Base-by-base conservation (phyloP, 2,797 vertebrate genomes). In the Rhinatrema bivittatum region DNA sequence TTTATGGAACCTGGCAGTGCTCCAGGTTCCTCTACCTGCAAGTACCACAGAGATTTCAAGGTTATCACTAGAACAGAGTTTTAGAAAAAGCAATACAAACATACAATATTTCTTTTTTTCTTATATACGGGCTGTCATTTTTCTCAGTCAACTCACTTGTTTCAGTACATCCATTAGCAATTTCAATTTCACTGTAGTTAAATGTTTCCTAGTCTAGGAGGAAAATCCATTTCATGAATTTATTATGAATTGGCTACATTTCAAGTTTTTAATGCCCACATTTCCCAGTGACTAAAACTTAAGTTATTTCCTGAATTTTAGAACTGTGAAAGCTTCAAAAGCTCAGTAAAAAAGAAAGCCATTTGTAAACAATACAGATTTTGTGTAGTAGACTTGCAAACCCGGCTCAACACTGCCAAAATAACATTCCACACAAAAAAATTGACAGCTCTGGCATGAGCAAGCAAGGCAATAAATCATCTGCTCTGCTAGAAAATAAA, bases 371-470 rank as follows among this genome's bases (percentile, higher is more conserved):
- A 42, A 51, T 1, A 0, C 0, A 17, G 19, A 38, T 17, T 40
- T 21, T 14, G 22, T 20, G 5, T 10, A 42, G 27, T 16, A 20
- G 16, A 25, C 17, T 4, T 7, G 7, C n/a, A 30, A 19, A 36
- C 30, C 15, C 42, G 27, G 26, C 1, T 2, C 3, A 43, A 51
- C 46, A 57, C 60, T 17, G 22, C 26, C 19, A 51, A 49, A 49
- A 56, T 38, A n/a, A n/a, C 60, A 35, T 49, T 46, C 27, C n/a
- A 10, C 47, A 42, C 18, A 54, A 25, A 50, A 34, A 46, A 43
- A 29, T 10, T 13, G 28, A 20, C 29, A 35, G 18, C 8, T 23
- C 9, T 33, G 29, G 16, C 0, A 0, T 35, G 10, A 17, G 13
- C 9, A 24, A 2, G 2, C 2, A 28, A 26, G 17, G 16, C 12